Percentiles rank a stretch among this genome's conserved stretches.
Evolutionary conservation across 1,140 invertebrate species (phyloP).

Genomic region (Bicyclus anynana): DNA sequence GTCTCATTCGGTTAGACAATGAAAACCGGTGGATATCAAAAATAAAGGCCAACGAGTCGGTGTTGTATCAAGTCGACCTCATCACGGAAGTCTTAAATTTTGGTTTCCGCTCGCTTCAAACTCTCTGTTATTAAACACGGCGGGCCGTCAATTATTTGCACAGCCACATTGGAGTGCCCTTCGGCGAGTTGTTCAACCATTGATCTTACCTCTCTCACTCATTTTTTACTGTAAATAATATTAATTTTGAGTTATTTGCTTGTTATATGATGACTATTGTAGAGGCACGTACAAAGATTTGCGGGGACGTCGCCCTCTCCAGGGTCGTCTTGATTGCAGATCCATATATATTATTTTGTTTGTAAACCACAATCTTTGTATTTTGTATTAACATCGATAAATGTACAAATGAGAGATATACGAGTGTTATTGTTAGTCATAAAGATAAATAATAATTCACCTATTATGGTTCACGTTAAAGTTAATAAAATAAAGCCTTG

Average conservation of each 20-base stretch:
- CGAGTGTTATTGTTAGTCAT: not conserved
- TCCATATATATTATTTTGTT: slow-evolving; percentile 18
- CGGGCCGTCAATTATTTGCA: slow-evolving; percentile 37
- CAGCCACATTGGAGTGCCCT: slow-evolving; percentile 29
- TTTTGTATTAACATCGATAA: not conserved
- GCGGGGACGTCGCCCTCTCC: slow-evolving; percentile 42
- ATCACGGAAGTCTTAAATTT: slow-evolving; percentile 52
- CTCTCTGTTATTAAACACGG: slow-evolving; percentile 31
- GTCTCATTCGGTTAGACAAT: slow-evolving; percentile 24
- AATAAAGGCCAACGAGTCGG: slow-evolving; percentile 31
- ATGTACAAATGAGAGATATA: not conserved
- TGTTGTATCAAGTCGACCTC: slow-evolving; percentile 27
- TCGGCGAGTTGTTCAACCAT: slow-evolving; percentile 34
- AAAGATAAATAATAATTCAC: not conserved
- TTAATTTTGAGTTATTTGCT: slow-evolving; percentile 53
- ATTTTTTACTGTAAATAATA: slow-evolving; percentile 28
- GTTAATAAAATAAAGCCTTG: not conserved
- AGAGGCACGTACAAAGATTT: slow-evolving; percentile 38
- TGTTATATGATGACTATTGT: slow-evolving; percentile 41
- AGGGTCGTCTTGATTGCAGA: slow-evolving; percentile 34
- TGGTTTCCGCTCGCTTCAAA: slow-evolving; percentile 42
- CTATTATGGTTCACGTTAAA: not conserved
- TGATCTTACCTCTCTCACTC: slow-evolving; percentile 29
- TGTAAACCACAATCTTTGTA: not conserved
- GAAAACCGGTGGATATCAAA: slow-evolving; percentile 14